Evolutionary conservation across 2,888 invertebrate genomes (phyloP).

Genomic region (Lasioglossum zephyrum): DNA sequence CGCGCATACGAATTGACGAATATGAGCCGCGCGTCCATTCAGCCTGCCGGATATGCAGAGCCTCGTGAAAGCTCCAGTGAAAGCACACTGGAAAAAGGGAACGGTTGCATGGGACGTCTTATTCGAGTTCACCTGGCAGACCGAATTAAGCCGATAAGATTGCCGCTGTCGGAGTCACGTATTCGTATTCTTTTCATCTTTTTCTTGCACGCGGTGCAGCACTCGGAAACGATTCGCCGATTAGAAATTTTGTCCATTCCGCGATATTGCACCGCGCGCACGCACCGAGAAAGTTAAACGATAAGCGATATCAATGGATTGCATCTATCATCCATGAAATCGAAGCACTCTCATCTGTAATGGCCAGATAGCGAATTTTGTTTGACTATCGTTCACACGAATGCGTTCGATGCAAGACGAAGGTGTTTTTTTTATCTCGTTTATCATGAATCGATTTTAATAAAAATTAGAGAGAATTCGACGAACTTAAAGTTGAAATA

Average conservation of each 20-base stretch:
- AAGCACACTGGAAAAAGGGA: constrained; percentile 47
- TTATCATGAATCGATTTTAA: background rate
- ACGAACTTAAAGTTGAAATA: background rate
- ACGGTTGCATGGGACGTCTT: constrained; percentile 45
- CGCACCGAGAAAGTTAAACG: constrained; percentile 5
- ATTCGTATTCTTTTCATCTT: background rate
- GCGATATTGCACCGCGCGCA: background rate
- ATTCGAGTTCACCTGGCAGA: constrained; percentile 37
- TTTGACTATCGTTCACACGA: background rate
- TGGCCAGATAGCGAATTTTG: background rate
- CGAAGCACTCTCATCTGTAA: background rate
- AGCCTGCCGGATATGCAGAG: constrained; percentile 53
- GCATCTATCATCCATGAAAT: background rate
- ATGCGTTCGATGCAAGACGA: background rate
- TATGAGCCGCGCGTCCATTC: constrained; percentile 62
- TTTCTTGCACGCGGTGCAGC: background rate
- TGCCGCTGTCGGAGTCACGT: constrained; percentile 40
- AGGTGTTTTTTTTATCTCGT: background rate
- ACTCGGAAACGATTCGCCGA: background rate
- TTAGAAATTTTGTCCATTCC: constrained; percentile 14
- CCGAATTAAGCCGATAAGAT: constrained; percentile 57
- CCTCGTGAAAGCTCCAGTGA: constrained; percentile 44
- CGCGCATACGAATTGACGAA: constrained; percentile 66
- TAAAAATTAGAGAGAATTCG: background rate
- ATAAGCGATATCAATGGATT: constrained; percentile 27